Percentiles rank a stretch among this genome's conserved stretches.
These are phyloP conservation scores for Rattus norvegicus DNA, from an alignment of 2,113 vertebrate genomes.

Conservation along the genomic window GRCr8 NC_086021.1:41905501-41906000, in stretches of 20 bases:
- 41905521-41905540: slow-evolving; percentile 73
- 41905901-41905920: background rate
- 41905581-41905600: slow-evolving; percentile 80
- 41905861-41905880: background rate
- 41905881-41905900: background rate
- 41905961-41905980: background rate
- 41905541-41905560: slow-evolving; percentile 75
- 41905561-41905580: slow-evolving; percentile 73
- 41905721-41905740: background rate
- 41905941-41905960: background rate
- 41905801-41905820: background rate
- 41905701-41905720: slow-evolving; percentile 34
- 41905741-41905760: background rate
- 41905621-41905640: slow-evolving; percentile 61
- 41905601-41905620: slow-evolving; percentile 79
- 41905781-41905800: background rate
- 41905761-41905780: background rate
- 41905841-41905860: slow-evolving; percentile 22
- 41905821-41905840: background rate
- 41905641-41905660: slow-evolving; percentile 58
- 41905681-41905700: slow-evolving; percentile 70
- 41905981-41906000: background rate
- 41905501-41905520: slow-evolving; percentile 52
- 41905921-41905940: background rate
- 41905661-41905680: slow-evolving; percentile 52